Evolutionary conservation across 2,113 vertebrate genomes (phyloP).

Genomic region (Sterna hirundo): DNA sequence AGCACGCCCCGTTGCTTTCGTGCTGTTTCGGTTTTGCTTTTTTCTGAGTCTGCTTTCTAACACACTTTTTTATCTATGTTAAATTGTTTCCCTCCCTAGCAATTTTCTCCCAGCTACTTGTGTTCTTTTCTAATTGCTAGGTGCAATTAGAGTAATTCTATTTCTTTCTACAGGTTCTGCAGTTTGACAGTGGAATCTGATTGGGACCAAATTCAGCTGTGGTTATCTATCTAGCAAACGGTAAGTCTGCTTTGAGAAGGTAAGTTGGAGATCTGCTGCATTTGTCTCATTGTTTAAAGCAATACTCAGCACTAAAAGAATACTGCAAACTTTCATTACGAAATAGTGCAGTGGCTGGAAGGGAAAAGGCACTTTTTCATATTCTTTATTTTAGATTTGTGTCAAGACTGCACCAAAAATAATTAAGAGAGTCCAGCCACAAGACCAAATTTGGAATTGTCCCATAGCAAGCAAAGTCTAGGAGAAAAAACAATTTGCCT

Average conservation of each 20-base stretch:
- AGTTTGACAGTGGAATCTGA: background rate
- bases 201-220: background rate
- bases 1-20: background rate
- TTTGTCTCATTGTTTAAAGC: background rate
- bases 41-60: background rate
- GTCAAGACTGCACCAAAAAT: background rate
- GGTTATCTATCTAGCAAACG: background rate
- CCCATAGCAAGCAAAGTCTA: background rate
- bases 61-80: background rate
- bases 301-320: background rate
- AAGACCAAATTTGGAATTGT: background rate
- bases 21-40: background rate
- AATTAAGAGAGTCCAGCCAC: background rate
- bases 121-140: background rate
- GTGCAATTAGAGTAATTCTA: background rate
- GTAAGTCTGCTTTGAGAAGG: background rate
- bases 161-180: background rate
- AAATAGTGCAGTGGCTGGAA: background rate
- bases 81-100: background rate
- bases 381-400: background rate
- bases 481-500: background rate
- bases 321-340: background rate
- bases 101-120: background rate
- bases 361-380: background rate
- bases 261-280: background rate